Evolutionary conservation across 2,113 vertebrate species (phyloP).

Genomic region (Micromys minutus): DNA sequence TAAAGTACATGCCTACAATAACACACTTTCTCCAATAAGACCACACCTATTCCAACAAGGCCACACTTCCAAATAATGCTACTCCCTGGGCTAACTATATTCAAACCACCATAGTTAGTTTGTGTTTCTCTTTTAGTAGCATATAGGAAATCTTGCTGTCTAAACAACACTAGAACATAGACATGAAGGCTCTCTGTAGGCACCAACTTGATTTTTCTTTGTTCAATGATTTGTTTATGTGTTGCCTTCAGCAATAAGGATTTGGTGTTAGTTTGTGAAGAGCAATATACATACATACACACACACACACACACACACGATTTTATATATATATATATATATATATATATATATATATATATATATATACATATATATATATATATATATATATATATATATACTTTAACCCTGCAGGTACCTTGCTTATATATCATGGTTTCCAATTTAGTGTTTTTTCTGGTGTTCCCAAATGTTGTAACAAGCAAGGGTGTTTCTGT

Average conservation of each 20-base stretch:
- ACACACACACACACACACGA: too few species aligned
- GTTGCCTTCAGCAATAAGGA: background rate
- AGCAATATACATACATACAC: background rate
- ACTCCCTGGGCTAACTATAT: too few species aligned
- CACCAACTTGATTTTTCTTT: background rate
- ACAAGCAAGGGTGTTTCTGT: background rate
- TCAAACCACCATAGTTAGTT: too few species aligned
- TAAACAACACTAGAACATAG: background rate
- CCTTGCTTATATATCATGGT: background rate
- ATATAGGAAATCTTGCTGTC: background rate
- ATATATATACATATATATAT: background rate
- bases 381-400: background rate
- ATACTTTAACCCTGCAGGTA: background rate
- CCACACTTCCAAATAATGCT: too few species aligned
- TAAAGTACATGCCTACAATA: too few species aligned
- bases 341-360: background rate
- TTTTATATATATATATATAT: background rate
- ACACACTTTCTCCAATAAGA: too few species aligned
- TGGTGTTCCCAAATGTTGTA: background rate
- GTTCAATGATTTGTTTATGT: background rate
- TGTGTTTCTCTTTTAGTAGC: background rate
- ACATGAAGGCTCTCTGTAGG: background rate
- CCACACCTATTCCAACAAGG: too few species aligned
- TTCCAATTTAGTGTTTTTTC: background rate
- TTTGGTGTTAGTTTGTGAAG: background rate